phyloP scores from a whole-genome alignment of 2,797 vertebrate species.

The Mastacembelus armatus region DNA sequence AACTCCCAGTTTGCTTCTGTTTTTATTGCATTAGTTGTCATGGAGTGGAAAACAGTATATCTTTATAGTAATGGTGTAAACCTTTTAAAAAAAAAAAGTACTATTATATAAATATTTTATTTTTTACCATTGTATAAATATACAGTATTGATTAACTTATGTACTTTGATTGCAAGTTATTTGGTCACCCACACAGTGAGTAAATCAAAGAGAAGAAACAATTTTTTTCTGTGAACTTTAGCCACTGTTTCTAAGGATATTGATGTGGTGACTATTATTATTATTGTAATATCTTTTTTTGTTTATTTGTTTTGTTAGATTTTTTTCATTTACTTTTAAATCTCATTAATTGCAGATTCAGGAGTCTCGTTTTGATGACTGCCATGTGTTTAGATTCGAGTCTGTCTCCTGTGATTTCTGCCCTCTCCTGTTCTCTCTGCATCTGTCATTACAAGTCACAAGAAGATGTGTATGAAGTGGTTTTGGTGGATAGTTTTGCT shows the following conservation, averaged over 20 bases:
- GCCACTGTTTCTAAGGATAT: constrained; percentile 83
- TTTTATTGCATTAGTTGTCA: constrained; percentile 86
- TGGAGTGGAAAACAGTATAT: constrained; percentile 87
- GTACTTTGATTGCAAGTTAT: constrained; percentile 84
- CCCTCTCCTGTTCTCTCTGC: constrained; percentile 51
- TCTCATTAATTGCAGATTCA: constrained; percentile 68
- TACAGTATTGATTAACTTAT: constrained; percentile 87
- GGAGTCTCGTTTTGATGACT: constrained; percentile 71
- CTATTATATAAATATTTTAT: constrained; percentile 86
- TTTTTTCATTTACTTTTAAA: constrained; percentile 52
- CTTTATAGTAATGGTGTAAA: constrained; percentile 88
- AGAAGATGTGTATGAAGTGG: constrained; percentile 71
- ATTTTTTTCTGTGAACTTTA: constrained; percentile 82
- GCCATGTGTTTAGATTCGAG: constrained; percentile 70
- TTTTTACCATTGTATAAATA: constrained; percentile 89
- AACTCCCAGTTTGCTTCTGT: constrained; percentile 78
- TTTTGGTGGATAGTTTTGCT: constrained; percentile 75
- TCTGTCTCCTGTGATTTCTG: constrained; percentile 59
- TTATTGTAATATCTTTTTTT: constrained; percentile 74
- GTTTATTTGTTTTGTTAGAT: constrained; percentile 29
- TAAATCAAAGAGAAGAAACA: constrained; percentile 67
- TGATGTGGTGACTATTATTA: constrained; percentile 83
- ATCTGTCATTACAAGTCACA: constrained; percentile 59
- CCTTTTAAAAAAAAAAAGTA: constrained; percentile 79
- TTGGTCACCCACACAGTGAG: constrained; percentile 69